Evolutionary conservation across 2,113 vertebrate species (phyloP).

Genomic region (Myiozetetes cayanensis): DNA sequence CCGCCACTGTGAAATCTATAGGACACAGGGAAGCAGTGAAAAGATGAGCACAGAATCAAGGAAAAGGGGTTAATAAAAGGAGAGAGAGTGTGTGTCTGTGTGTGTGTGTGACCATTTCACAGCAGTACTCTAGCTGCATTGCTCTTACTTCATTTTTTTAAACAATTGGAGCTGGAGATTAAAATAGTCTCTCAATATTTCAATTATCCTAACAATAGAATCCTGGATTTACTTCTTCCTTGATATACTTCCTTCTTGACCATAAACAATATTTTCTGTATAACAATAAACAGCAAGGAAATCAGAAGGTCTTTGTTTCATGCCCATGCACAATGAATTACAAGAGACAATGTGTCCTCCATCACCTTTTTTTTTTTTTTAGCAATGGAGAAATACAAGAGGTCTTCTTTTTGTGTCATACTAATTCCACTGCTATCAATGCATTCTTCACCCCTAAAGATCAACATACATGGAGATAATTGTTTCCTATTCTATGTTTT

Average conservation of each 20-base stretch:
- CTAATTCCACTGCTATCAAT: neutral
- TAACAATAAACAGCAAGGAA: neutral
- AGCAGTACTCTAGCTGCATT: neutral
- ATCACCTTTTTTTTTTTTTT: neutral
- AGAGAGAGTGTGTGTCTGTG: rapidly evolving
- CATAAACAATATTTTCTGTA: neutral
- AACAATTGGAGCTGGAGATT: neutral
- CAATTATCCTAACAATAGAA: neutral
- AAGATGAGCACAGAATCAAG: neutral
- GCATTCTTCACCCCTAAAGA: neutral
- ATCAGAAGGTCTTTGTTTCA: neutral
- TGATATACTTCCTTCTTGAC: neutral
- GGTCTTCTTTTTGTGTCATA: neutral
- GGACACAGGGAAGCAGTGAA: neutral
- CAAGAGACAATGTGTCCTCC: no score
- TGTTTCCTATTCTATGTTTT: neutral
- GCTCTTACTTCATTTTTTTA: neutral
- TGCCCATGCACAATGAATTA: neutral
- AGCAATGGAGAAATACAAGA: neutral
- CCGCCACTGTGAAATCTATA: neutral
- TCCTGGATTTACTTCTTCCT: neutral
- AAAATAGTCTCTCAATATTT: neutral
- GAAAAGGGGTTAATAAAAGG: neutral
- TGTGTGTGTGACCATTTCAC: neutral
- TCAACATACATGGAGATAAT: neutral